phyloP scores from a whole-genome alignment of 2,888 invertebrate species.

The Andrena fulva region DNA sequence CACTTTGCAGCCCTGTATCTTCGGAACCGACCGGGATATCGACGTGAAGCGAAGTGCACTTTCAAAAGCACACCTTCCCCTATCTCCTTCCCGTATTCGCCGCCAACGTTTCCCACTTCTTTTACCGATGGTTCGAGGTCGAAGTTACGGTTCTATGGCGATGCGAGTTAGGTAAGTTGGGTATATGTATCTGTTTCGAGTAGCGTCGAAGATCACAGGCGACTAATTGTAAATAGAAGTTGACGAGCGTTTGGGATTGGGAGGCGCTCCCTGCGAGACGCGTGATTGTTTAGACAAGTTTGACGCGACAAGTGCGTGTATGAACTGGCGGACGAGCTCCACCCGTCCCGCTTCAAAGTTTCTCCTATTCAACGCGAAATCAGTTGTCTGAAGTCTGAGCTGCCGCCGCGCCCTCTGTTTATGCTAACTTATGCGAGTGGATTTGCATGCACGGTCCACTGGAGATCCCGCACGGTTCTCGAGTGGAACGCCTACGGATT shows the following conservation, averaged over 20 bases:
- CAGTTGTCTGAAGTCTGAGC: constrained; percentile 63
- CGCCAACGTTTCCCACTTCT: background rate
- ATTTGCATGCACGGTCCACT: constrained; percentile 63
- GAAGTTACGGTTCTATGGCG: too few species aligned
- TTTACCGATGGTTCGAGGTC: too few species aligned
- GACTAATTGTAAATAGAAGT: background rate
- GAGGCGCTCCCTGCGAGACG: background rate
- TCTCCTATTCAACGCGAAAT: constrained; percentile 40
- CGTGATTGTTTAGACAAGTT: background rate
- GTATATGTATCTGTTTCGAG: background rate
- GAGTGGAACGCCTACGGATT: constrained; percentile 42
- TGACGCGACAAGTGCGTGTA: background rate
- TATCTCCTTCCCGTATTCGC: too few species aligned
- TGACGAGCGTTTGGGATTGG: background rate
- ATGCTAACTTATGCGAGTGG: constrained; percentile 70
- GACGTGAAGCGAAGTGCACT: background rate
- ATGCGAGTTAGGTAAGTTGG: too few species aligned
- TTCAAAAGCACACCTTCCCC: background rate
- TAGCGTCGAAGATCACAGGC: background rate
- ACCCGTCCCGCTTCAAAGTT: constrained; percentile 34
- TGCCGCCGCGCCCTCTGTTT: constrained; percentile 58
- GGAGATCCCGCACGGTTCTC: constrained; percentile 31
- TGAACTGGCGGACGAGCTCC: background rate
- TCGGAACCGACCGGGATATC: background rate
- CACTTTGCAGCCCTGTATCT: constrained; percentile 1